phyloP scores from a whole-genome alignment of 37 sponge, comb jelly and placozoan species.

The Lycopodina hypogea region DNA sequence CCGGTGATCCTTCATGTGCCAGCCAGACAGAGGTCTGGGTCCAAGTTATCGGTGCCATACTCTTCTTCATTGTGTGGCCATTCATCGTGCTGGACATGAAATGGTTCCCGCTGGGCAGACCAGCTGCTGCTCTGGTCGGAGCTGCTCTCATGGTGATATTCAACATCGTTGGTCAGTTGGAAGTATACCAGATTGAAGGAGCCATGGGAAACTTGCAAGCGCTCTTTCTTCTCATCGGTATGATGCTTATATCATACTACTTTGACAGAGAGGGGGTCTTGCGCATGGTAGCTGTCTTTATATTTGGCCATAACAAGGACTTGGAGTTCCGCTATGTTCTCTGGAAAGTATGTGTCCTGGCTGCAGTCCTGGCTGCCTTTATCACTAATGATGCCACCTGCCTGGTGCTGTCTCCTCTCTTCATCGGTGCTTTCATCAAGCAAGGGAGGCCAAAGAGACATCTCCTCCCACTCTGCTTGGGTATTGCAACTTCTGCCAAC shows the following conservation, averaged over 20 bases:
- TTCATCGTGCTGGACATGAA: slow-evolving; percentile 86
- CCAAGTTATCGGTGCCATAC: slow-evolving; percentile 56
- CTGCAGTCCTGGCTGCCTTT: slow-evolving; percentile 73
- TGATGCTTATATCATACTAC: slow-evolving; percentile 88
- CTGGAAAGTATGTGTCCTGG: slow-evolving; percentile 75
- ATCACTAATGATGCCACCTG: slow-evolving; percentile 86
- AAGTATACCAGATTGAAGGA: slow-evolving; percentile 65
- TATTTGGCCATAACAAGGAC: slow-evolving; percentile 41
- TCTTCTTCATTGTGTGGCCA: slow-evolving; percentile 82
- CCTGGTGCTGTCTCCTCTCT: slow-evolving; percentile 74
- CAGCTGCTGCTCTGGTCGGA: slow-evolving; percentile 77
- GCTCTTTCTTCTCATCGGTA: slow-evolving; percentile 78
- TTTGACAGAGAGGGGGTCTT: slow-evolving; percentile 80
- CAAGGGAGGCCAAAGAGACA: slow-evolving; percentile 57
- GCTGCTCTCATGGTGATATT: slow-evolving; percentile 78
- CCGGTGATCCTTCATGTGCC: background rate
- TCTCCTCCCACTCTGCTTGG: slow-evolving; percentile 64
- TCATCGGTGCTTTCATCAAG: slow-evolving; percentile 56
- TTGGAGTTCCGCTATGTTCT: slow-evolving; percentile 50
- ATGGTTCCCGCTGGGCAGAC: slow-evolving; percentile 77
- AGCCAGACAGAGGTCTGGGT: slow-evolving; percentile 29
- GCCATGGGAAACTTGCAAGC: slow-evolving; percentile 73
- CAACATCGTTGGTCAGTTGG: slow-evolving; percentile 58
- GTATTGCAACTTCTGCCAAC: slow-evolving; percentile 84
- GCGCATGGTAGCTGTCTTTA: slow-evolving; percentile 39